phyloP scores from a whole-genome alignment of 92 coral and sea anemone species.

The Zoanthus solanderi region DNA sequence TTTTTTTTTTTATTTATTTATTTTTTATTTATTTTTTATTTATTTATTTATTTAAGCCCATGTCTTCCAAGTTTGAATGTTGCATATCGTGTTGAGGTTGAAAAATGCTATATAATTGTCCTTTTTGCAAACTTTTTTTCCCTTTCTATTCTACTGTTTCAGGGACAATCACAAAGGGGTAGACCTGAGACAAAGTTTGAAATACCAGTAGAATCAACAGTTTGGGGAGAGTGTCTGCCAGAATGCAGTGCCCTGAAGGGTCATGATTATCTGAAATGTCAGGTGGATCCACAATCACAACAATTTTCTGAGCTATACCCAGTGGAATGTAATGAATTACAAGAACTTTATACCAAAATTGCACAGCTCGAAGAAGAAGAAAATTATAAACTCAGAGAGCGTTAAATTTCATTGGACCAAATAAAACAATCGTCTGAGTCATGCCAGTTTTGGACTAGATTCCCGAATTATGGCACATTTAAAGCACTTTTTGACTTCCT shows the following conservation, averaged over 20 bases:
- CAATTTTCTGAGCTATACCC: slow-evolving; percentile 6
- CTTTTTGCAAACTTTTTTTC: too few species aligned
- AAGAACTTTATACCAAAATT: neutral
- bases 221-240: slow-evolving; percentile 30
- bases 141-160: too few species aligned
- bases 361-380: slow-evolving; percentile 37
- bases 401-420: slow-evolving; percentile 37
- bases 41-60: too few species aligned
- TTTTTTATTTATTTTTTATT: too few species aligned
- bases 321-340: neutral
- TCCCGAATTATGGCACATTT: slow-evolving; percentile 55
- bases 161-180: too few species aligned
- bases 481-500: slow-evolving; percentile 49
- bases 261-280: slow-evolving; percentile 39
- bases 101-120: too few species aligned
- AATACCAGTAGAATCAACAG: neutral
- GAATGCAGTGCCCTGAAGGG: slow-evolving; percentile 45
- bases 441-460: slow-evolving; percentile 6
- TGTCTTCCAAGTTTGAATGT: too few species aligned
- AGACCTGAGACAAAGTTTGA: too few species aligned
- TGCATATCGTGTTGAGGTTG: too few species aligned
- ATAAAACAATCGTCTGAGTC: slow-evolving; percentile 32
- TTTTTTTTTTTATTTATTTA: too few species aligned
- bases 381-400: slow-evolving; percentile 5
- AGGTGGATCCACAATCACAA: slow-evolving; percentile 21